phyloP scores from a whole-genome alignment of 2,888 invertebrate species.

The Phania funesta region DNA sequence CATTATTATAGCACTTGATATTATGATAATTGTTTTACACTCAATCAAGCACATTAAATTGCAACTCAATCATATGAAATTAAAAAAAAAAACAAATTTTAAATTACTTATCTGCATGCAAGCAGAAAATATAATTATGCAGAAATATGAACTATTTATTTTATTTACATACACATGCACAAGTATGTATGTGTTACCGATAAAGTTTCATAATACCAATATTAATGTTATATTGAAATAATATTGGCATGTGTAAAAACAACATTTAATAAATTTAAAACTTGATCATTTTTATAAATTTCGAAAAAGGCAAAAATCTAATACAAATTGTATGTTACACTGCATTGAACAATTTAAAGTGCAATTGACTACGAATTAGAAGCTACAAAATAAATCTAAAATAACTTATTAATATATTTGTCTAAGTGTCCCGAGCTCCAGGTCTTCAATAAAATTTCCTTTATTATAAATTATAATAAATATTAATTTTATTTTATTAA shows the following conservation, averaged over 20 bases:
- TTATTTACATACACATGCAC: neutral
- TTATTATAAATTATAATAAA: too few relatives aligned
- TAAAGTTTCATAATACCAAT: neutral
- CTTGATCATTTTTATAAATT: neutral
- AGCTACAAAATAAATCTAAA: too few relatives aligned
- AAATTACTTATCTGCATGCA: neutral
- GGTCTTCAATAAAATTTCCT: too few relatives aligned
- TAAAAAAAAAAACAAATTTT: neutral
- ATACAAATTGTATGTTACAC: too few relatives aligned
- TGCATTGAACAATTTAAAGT: too few relatives aligned
- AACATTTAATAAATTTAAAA: neutral
- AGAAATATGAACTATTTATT: neutral
- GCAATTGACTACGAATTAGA: too few relatives aligned
- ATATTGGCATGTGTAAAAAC: neutral
- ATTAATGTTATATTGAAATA: neutral
- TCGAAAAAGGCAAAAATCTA: too few relatives aligned
- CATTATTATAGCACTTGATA: conserved; percentile 54
- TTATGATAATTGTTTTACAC: conserved; percentile 76
- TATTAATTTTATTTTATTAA: too few relatives aligned
- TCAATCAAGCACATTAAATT: conserved; percentile 72
- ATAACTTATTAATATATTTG: too few relatives aligned
- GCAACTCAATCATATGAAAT: conserved; percentile 68
- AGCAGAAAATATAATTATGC: neutral
- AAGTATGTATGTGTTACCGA: neutral
- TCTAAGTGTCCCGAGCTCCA: too few relatives aligned